Percentiles rank a stretch among this genome's conserved stretches.
These are phyloP conservation scores for Noctua janthe DNA, from an alignment of 2,888 invertebrate species.

Conservation along the genomic window DNA sequence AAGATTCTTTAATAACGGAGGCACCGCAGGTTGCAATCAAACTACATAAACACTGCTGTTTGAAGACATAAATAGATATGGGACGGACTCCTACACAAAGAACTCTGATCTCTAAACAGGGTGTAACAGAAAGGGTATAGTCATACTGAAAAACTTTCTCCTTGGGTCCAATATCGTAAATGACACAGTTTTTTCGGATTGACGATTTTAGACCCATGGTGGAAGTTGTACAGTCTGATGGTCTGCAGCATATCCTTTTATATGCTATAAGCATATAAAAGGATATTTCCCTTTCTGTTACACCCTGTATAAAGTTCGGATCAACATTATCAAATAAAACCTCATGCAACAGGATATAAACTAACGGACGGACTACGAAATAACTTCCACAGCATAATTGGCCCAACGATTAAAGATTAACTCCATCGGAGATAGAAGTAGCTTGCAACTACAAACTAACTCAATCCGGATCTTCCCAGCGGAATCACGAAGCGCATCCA, in stretches of 20 bases:
- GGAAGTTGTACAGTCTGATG: too few relatives aligned
- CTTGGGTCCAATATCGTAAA: too few relatives aligned
- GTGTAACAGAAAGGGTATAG: too few relatives aligned
- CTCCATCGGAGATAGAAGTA: conserved; percentile 1
- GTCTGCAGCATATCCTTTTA: too few relatives aligned
- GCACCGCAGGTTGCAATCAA: background rate
- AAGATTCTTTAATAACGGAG: background rate
- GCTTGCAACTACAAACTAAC: conserved; percentile 28
- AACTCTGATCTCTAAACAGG: background rate
- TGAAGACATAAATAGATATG: background rate
- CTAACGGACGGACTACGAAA: too few relatives aligned
- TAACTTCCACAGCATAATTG: conserved; percentile 36
- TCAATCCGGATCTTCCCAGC: conserved; percentile 35
- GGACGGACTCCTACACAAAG: background rate
- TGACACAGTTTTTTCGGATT: too few relatives aligned
- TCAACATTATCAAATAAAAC: background rate
- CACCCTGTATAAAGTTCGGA: background rate
- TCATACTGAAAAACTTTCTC: too few relatives aligned
- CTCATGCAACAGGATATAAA: background rate
- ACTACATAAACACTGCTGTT: background rate
- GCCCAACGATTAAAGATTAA: conserved; percentile 35
- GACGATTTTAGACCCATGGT: too few relatives aligned
- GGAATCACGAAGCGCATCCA: conserved; percentile 36
- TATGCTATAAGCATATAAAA: too few relatives aligned
- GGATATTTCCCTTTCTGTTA: too few relatives aligned